Base-by-base conservation (phyloP, 2,797 vertebrate species). In the Epinephelus awoara region DNA sequence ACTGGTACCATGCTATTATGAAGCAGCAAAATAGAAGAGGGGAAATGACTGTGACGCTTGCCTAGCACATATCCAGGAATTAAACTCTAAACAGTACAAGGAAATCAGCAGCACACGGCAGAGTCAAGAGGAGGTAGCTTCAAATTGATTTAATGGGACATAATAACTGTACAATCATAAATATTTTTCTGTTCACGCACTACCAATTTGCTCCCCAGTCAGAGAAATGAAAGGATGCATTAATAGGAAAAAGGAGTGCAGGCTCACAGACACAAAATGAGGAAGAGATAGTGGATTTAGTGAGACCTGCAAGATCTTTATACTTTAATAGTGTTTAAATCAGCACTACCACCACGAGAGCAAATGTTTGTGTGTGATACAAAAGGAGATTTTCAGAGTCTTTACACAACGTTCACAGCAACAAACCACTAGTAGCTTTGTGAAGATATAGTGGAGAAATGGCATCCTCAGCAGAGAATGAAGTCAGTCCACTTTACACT, bases 81-180 rank as follows among this genome's bases (percentile, higher is more conserved):
- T 75, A 59, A 64, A 77, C 66, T 17, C 19, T 65, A 61, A 78
- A 46, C 52, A 54, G 44, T n/a, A 18, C 11, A 56, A 74, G 52
- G 52, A 67, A 79, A 71, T 67, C 79, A 71, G 54, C 66, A 38
- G 50, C 68, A 67, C 55, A 70, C 57, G 23, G 70, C 57, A 10
- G 52, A 72, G 42, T 57, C 9, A 21, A 25, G 34, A 42, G 44
- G 51, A 65, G 68, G 42, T 25, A 10, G 23, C 71, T 68, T 50
- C 18, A 63, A 52, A 59, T 65, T 61, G 49, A 74, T 73, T 71
- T 77, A 67, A 74, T 77, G n/a, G 19, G 2, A 34, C 44, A 13
- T 67, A 70, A 79, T 52, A 64, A 58, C 12, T 9, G 13, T 29
- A 42, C 18, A 85, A 74, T 67, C 34, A 62, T n/a, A 72, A 29